Base-by-base conservation (phyloP, 2,888 invertebrate species). In the Andricus quercusramuli region DNA sequence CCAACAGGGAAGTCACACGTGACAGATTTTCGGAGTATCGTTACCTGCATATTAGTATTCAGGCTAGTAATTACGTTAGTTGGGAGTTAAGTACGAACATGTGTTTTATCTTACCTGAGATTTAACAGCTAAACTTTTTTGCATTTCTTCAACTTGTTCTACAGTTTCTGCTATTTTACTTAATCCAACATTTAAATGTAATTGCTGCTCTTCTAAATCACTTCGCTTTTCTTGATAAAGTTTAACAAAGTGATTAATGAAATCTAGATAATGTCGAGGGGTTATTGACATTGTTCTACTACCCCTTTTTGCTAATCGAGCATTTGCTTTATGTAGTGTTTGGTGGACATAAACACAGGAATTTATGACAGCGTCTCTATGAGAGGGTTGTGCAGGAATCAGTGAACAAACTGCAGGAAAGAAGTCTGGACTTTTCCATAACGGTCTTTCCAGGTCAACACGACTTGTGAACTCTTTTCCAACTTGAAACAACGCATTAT, bases 111-210 rank as follows among this genome's bases (percentile, higher is more conserved):
- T 81, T 88, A 95, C 96, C 94, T 97, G 97, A 80, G 98, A 97
- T 93, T 99, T 99, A 74, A 99, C 97, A 68, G 99, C 99, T 81
- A 99, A 95, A 81, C 99, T 99, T 93, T 99, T 99, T 93, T 99
- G 99, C 96, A 99, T 98, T 92, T 99, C 99, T 92, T 99, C 99
- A 20, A 99, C 99, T 93, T 99, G 99, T 90, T 99, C 99, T 20
- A 99, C 98, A 11, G 99, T 99, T 93, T 99, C 99, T 0, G 98
- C 98, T 87, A 99, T 99, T 94, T 99, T 99, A 90, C 97, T 98
- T 80, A 99, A 94, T 92, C 99, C 99, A 68, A 99, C 99, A 93
- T 99, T 99, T 91, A 99, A 94, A 93, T 99, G 99, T 32, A 99
- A 94, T 92, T 99, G 99, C 91, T 99, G 99, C 90, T 99, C 99